phyloP scores from a whole-genome alignment of 2,888 invertebrate genomes.

The Schizotus pectinicornis region DNA sequence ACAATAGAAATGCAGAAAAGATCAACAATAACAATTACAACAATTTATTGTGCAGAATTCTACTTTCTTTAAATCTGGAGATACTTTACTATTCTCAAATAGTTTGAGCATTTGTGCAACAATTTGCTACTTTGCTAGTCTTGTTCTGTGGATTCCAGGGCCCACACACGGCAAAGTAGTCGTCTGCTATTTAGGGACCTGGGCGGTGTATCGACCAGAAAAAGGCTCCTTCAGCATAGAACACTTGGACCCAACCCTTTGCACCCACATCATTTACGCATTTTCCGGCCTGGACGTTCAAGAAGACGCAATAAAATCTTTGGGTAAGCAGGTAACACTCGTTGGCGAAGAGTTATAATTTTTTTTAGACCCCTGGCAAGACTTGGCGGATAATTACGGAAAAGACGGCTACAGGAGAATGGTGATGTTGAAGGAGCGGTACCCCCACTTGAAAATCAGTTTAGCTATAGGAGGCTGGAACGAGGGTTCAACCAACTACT shows the following conservation, averaged over 20 bases:
- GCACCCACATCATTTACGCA: slow-evolving; percentile 75
- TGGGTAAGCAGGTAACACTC: slow-evolving; percentile 60
- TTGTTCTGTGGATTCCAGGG: slow-evolving; percentile 64
- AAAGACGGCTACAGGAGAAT: slow-evolving; percentile 74
- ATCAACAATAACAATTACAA: too few relatives aligned
- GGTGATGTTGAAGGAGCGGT: slow-evolving; percentile 68
- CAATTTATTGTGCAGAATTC: slow-evolving; percentile 1
- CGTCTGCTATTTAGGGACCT: slow-evolving; percentile 53
- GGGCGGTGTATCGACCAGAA: slow-evolving; percentile 77
- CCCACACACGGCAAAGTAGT: slow-evolving; percentile 71
- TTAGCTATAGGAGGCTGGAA: slow-evolving; percentile 93
- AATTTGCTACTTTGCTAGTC: too few relatives aligned
- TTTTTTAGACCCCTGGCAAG: slow-evolving; percentile 74
- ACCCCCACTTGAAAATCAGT: slow-evolving; percentile 73
- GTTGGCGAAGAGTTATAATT: background rate
- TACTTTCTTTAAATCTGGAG: background rate
- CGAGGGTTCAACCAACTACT: slow-evolving; percentile 80
- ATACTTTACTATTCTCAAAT: background rate
- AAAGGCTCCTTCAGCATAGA: slow-evolving; percentile 71
- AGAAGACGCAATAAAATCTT: slow-evolving; percentile 62
- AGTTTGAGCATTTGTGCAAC: too few relatives aligned
- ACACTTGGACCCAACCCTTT: slow-evolving; percentile 74
- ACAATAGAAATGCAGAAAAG: too few relatives aligned
- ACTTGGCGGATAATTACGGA: slow-evolving; percentile 77
- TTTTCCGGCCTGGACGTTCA: slow-evolving; percentile 69